Percentiles rank a stretch among this genome's conserved stretches.
phyloP scores from a whole-genome alignment of 2,113 vertebrate species.

The Toxotes jaculatrix region DNA sequence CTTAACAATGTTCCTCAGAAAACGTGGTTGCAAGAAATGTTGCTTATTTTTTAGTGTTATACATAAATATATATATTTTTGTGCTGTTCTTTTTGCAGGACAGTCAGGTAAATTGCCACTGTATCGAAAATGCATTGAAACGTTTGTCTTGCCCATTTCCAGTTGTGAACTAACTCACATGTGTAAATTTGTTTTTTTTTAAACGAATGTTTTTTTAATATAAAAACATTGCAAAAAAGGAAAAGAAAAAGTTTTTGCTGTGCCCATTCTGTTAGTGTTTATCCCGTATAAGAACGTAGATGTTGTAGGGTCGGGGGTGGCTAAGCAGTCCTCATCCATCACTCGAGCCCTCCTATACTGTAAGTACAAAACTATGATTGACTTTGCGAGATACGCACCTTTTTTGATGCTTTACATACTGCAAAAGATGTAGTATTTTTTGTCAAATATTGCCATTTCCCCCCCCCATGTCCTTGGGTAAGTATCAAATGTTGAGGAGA shows the following conservation, averaged over 20 bases:
- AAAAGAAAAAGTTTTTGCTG: slow-evolving; percentile 88
- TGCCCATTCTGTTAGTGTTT: slow-evolving; percentile 96
- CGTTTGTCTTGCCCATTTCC: slow-evolving; percentile 76
- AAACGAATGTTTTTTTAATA: slow-evolving; percentile 70
- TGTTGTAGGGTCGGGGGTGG: slow-evolving; percentile 93
- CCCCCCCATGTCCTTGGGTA: slow-evolving; percentile 78
- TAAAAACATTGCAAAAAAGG: slow-evolving; percentile 87
- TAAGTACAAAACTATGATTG: slow-evolving; percentile 92
- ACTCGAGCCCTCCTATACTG: slow-evolving; percentile 95
- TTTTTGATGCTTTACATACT: slow-evolving; percentile 77
- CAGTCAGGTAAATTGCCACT: slow-evolving; percentile 82
- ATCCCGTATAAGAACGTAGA: slow-evolving; percentile 88
- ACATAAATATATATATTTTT: slow-evolving; percentile 49
- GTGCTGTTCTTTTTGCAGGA: slow-evolving; percentile 83
- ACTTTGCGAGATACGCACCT: slow-evolving; percentile 60
- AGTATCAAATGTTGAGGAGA: slow-evolving; percentile 82
- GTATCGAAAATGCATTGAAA: slow-evolving; percentile 76
- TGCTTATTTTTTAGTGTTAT: slow-evolving; percentile 78
- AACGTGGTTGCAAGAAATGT: slow-evolving; percentile 78
- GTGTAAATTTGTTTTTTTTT: slow-evolving; percentile 87
- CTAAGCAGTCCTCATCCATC: slow-evolving; percentile 94
- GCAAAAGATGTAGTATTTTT: slow-evolving; percentile 73
- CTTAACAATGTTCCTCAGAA: slow-evolving; percentile 73
- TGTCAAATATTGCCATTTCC: slow-evolving; percentile 69
- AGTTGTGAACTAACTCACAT: slow-evolving; percentile 86